These are phyloP conservation scores for Heliconius aoede DNA, from an alignment of 2,888 invertebrate genomes.

Conservation along the genomic window DNA sequence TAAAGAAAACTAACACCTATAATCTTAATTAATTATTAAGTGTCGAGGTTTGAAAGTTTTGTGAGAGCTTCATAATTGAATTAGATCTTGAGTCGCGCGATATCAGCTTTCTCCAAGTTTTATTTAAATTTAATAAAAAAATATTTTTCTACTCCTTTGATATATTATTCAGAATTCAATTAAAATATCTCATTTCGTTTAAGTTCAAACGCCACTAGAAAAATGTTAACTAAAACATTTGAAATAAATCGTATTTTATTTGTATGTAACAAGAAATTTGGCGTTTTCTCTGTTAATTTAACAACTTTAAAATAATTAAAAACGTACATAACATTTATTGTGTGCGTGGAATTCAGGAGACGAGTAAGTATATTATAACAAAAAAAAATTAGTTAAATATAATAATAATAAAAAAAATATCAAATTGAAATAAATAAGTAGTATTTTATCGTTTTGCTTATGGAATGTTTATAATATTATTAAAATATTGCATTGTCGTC, in stretches of 20 bases:
- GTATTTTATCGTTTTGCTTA: no score
- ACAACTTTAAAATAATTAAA: no score
- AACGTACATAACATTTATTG: no score
- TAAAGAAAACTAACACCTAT: neutral
- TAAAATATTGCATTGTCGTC: neutral
- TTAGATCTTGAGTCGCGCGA: constrained; percentile 24
- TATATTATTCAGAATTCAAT: neutral
- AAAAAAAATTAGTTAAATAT: no score
- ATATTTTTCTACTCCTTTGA: neutral
- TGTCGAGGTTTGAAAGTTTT: constrained; percentile 16
- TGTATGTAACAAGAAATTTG: neutral
- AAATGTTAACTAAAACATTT: neutral
- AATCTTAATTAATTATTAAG: constrained; percentile 22
- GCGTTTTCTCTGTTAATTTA: neutral
- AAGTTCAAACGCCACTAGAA: neutral
- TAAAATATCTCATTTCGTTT: neutral
- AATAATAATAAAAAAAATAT: no score
- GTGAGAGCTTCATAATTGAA: constrained; percentile 33
- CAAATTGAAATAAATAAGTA: no score
- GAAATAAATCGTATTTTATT: neutral
- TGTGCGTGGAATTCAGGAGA: no score
- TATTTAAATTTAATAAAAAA: constrained; percentile 6
- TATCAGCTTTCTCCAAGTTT: constrained; percentile 15
- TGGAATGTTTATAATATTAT: neutral
- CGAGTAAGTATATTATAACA: no score